Conservation (phyloP, 2,113 vertebrate genomes). For the Macaca nemestrina region DNA sequence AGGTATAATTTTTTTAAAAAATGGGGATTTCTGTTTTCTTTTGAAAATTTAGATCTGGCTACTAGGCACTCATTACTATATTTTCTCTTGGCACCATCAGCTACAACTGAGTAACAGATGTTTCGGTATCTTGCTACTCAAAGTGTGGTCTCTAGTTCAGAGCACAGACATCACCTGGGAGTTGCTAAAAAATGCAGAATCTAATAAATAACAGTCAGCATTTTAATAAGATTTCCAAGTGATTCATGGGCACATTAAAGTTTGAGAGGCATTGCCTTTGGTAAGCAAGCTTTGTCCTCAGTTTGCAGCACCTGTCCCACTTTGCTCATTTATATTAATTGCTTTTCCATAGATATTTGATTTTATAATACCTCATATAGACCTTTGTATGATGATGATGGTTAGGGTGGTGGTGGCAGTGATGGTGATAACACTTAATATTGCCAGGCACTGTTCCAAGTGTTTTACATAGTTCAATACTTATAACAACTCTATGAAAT, state of each 20-base stretch:
- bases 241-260: neutral
- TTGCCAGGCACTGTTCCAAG: neutral
- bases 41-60: conserved; percentile 13
- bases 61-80: neutral
- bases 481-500: neutral
- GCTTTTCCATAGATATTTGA: neutral
- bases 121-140: neutral
- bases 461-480: neutral
- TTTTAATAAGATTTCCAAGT: neutral
- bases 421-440: neutral
- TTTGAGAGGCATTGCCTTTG: neutral
- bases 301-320: neutral
- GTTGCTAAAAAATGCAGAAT: conserved; percentile 25
- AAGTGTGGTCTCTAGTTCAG: neutral
- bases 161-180: neutral
- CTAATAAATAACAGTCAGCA: conserved; percentile 19
- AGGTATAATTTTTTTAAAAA: neutral
- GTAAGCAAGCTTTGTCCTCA: conserved; percentile 3
- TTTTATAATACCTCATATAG: neutral
- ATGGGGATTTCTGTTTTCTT: neutral
- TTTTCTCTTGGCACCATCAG: neutral
- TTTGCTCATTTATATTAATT: neutral
- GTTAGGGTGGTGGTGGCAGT: neutral
- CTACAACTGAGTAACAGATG: conserved; percentile 9
- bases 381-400: neutral